phyloP scores from a whole-genome alignment of 2,113 vertebrate species.

The Sinosuthora webbiana region DNA sequence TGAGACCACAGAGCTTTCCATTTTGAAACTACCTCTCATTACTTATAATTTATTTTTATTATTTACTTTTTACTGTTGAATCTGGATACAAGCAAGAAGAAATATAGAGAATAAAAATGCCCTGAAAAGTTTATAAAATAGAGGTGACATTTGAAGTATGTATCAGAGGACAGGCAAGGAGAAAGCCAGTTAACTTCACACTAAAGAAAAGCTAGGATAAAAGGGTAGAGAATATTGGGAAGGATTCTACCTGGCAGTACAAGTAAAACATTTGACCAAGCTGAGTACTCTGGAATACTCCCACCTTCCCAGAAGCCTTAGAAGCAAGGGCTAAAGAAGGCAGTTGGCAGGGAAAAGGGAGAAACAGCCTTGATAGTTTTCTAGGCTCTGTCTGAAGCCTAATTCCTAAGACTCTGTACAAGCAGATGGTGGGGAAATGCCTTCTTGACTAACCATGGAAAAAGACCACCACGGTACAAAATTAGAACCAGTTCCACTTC shows the following conservation, averaged over 20 bases:
- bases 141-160: not conserved
- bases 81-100: not conserved
- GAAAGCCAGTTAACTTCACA: not conserved
- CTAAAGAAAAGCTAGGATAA: not conserved
- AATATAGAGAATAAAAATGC: not conserved
- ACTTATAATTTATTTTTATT: not conserved
- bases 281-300: not conserved
- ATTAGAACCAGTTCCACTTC: slow-evolving; percentile 29
- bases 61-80: not conserved
- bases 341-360: not conserved
- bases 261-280: not conserved
- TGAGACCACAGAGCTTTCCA: not conserved
- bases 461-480: not conserved
- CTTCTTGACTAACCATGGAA: slow-evolving; percentile 1
- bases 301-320: not conserved
- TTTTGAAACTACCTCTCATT: not conserved
- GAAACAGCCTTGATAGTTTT: not conserved
- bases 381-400: not conserved
- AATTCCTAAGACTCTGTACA: not conserved
- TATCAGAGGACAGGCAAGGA: not conserved
- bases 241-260: not conserved
- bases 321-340: not conserved
- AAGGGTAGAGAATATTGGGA: not conserved
- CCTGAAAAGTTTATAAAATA: not conserved
- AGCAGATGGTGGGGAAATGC: slow-evolving; percentile 3